Evolutionary conservation across 2,113 vertebrate species (phyloP).

Genomic region (Salvelinus namaycush): DNA sequence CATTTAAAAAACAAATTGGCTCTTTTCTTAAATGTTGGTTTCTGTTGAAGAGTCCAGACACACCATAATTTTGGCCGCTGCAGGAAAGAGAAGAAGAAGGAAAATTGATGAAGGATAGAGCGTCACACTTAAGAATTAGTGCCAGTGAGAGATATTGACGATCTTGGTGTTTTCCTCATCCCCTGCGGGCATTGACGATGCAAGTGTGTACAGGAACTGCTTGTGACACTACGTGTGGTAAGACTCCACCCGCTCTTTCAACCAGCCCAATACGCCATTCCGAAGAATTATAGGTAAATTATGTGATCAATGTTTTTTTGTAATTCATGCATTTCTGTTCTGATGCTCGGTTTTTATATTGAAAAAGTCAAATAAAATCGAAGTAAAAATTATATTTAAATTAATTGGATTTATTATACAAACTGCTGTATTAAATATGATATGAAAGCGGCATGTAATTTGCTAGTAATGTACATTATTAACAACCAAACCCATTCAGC

Average conservation of each 20-base stretch:
- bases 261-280: constrained; percentile 85
- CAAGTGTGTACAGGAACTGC: constrained; percentile 94
- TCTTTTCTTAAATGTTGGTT: too few species aligned
- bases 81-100: too few species aligned
- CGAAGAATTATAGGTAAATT: constrained; percentile 34
- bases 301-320: neutral
- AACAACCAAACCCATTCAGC: too few species aligned
- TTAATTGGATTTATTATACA: neutral
- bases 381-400: neutral
- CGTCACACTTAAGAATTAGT: too few species aligned
- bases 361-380: too few species aligned
- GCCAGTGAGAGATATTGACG: constrained; percentile 69
- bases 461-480: too few species aligned
- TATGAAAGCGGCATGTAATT: neutral
- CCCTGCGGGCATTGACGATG: constrained; percentile 91
- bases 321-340: neutral
- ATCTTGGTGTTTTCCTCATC: constrained; percentile 96
- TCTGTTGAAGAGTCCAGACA: too few species aligned
- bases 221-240: constrained; percentile 92
- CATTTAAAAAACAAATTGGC: too few species aligned
- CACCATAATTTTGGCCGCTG: too few species aligned
- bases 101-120: too few species aligned
- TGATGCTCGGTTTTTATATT: too few species aligned
- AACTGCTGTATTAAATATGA: neutral
- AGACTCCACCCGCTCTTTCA: constrained; percentile 83